Conservation (phyloP, 2,888 invertebrate species). For the Nysson spinosus region DNA sequence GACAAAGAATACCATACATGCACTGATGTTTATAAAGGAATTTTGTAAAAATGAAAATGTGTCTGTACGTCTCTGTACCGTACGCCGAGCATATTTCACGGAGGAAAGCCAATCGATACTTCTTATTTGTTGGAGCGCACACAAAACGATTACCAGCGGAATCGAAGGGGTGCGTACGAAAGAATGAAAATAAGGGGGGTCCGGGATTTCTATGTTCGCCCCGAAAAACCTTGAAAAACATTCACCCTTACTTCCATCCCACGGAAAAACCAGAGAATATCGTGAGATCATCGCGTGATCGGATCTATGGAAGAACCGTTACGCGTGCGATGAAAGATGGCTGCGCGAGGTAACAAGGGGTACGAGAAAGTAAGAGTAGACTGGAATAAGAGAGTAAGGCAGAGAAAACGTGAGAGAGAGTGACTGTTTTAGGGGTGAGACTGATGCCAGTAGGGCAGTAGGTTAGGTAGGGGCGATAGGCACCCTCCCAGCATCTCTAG, state of each 20-base stretch:
- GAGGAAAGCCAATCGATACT: constrained; percentile 32
- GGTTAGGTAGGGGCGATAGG: constrained; percentile 73
- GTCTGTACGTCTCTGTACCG: not conserved
- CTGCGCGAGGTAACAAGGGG: constrained; percentile 14
- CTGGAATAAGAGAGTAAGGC: constrained; percentile 25
- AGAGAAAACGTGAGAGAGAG: constrained; percentile 39
- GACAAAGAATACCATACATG: too few species aligned
- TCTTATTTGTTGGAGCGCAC: constrained; percentile 29
- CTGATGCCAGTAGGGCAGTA: constrained; percentile 73
- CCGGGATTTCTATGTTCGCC: constrained; percentile 14
- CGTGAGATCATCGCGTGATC: constrained; percentile 64
- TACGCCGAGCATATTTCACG: constrained; percentile 1
- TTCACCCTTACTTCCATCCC: constrained; percentile 18
- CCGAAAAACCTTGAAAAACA: constrained; percentile 47
- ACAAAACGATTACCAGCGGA: constrained; percentile 10
- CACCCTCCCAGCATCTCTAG: constrained; percentile 65
- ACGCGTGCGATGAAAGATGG: constrained; percentile 45
- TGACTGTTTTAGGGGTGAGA: constrained; percentile 62
- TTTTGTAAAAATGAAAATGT: not conserved
- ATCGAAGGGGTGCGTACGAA: constrained; percentile 11
- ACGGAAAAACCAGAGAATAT: constrained; percentile 40
- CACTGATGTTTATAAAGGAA: too few species aligned
- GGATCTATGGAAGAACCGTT: constrained; percentile 61
- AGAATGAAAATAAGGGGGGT: not conserved
- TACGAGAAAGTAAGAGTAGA: constrained; percentile 28